phyloP scores from a whole-genome alignment of 2,113 vertebrate genomes.

The Mohoua ochrocephala region DNA sequence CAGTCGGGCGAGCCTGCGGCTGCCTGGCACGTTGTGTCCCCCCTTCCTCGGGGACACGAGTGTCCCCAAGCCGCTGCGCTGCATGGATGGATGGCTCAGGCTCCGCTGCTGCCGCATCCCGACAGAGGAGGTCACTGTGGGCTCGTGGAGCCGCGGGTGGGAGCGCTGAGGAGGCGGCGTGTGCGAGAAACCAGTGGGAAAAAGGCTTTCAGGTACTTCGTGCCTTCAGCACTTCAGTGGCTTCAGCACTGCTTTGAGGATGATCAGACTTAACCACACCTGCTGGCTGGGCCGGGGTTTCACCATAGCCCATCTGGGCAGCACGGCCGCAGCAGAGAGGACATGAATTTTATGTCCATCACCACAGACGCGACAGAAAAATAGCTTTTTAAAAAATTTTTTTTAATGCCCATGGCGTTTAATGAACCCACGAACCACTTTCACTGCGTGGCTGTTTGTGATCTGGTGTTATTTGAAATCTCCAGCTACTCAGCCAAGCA shows the following conservation, averaged over 20 bases:
- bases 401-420: rapidly evolving
- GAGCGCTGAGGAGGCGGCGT: neutral
- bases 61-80: neutral
- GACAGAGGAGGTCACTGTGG: slow-evolving; percentile 44
- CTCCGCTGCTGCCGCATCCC: neutral
- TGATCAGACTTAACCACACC: neutral
- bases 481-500: neutral
- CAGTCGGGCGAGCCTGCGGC: neutral
- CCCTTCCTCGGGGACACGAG: neutral
- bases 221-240: rapidly evolving
- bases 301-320: neutral
- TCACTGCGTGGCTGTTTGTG: neutral
- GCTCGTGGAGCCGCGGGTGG: neutral
- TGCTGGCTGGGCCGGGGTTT: rapidly evolving
- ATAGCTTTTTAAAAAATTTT: neutral
- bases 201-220: rapidly evolving
- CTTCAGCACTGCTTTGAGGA: neutral
- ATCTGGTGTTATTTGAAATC: neutral
- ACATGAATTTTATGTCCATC: neutral
- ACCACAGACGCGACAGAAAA: neutral
- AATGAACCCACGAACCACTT: neutral
- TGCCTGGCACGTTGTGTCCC: rapidly evolving
- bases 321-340: rapidly evolving
- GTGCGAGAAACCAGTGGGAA: rapidly evolving
- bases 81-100: rapidly evolving